These are phyloP conservation scores for Distichodus sexfasciatus DNA, from an alignment of 2,797 vertebrate species.

Conservation along the genomic window DNA sequence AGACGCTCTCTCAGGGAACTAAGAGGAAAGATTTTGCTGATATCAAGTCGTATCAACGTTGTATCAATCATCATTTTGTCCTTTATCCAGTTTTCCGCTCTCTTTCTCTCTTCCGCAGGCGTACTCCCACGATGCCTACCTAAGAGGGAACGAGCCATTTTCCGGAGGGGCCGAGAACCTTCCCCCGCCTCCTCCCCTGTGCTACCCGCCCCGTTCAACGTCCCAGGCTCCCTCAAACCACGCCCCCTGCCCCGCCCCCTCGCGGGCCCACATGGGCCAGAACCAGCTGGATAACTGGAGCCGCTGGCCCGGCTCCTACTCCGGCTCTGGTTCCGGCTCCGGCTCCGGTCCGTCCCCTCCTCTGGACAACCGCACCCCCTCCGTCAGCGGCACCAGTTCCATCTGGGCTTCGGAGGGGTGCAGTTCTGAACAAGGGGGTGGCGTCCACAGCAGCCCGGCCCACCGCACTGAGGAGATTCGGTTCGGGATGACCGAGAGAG, in stretches of 20 bases:
- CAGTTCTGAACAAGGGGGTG: constrained; percentile 65
- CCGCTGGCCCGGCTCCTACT: constrained; percentile 69
- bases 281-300: constrained; percentile 82
- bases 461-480: constrained; percentile 79
- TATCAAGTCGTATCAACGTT: too few relatives aligned
- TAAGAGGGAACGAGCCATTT: constrained; percentile 91
- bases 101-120: constrained; percentile 70
- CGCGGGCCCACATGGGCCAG: constrained; percentile 69
- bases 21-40: too few relatives aligned
- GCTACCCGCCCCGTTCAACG: constrained; percentile 82
- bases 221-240: constrained; percentile 69
- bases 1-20: too few relatives aligned
- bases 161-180: constrained; percentile 88
- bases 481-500: constrained; percentile 72
- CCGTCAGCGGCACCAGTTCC: constrained; percentile 62
- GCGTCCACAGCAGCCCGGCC: constrained; percentile 68
- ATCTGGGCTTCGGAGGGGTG: constrained; percentile 71
- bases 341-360: constrained; percentile 74
- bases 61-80: too few relatives aligned
- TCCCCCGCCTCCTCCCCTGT: constrained; percentile 89
- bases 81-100: constrained; percentile 19
- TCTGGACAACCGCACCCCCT: constrained; percentile 70
- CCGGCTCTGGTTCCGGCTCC: too few relatives aligned
- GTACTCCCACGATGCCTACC: constrained; percentile 95
- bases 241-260: constrained; percentile 50